Evolutionary conservation across 2,797 vertebrate species (phyloP), one percentile per base, ranked within the genome.

Genomic region (Silurus aristotelis): DNA sequence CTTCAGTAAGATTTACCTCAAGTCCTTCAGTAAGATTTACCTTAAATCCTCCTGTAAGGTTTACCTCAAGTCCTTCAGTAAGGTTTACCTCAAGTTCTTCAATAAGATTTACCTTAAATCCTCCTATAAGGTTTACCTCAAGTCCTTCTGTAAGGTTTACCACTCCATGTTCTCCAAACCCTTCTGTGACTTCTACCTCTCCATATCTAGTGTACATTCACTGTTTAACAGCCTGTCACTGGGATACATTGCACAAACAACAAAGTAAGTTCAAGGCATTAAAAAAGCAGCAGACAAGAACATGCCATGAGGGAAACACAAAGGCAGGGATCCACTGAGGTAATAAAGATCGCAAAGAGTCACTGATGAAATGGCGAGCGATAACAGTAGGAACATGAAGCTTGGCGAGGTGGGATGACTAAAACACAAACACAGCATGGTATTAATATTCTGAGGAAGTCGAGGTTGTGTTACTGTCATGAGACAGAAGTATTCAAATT

Each of bases 371-470:
- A 31, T 2, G 52, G 52, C n/a, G 25, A 56, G 52, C 2, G 55
- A 48, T 72, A 72, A 72, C 71, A 46, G n/a, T 48, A 72, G 71
- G 43, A 58, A 58, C 52, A 56, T 58, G 12, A 76, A 76, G 9
- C 25, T 58, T 2, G 55, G 52, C 25, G 31, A 76, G 52, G 73
- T 58, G 15, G 73, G 19, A 58, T 58, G 10, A 58, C 14, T 19
- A 10, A 48, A 58, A 31, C 25, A 76, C 55, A 58, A 58, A 31
- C 73, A 31, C 73, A 58, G 19, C 52, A 56, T 31, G 15, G 25
- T 55, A 58, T 76, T 76, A 76, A 25, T 10, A 76, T 76, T 76
- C 73, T 12, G 25, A 2, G 52, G 73, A 76, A 58, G 73, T 76
- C 52, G 15, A 38, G 38, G 38, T 38, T 77, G 75, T 77, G 25